Conservation (phyloP, 2,113 vertebrate genomes). For the Rhineura floridana region DNA sequence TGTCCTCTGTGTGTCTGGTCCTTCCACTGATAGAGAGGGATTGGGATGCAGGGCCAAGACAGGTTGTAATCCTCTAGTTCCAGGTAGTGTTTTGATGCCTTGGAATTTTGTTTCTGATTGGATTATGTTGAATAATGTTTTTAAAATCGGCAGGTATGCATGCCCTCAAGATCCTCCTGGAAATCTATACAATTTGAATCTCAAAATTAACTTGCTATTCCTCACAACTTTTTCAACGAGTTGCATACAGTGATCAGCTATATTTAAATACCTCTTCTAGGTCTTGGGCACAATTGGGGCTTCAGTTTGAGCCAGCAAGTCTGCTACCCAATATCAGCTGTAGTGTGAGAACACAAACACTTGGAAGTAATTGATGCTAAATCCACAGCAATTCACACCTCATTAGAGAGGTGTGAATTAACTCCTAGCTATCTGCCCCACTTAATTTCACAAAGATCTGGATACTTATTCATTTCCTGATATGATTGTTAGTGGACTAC, state of each 20-base stretch:
- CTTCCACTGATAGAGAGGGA: not conserved
- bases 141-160: not conserved
- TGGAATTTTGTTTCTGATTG: not conserved
- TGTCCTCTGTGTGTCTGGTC: not conserved
- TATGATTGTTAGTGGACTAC: not conserved
- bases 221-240: not conserved
- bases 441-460: not conserved
- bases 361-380: not conserved
- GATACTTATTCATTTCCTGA: not conserved
- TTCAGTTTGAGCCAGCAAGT: not conserved
- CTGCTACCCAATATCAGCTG: not conserved
- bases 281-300: not conserved
- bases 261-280: not conserved
- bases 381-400: conserved; percentile 6
- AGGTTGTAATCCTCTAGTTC: not conserved
- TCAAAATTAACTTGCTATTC: not conserved
- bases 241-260: not conserved
- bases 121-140: not conserved
- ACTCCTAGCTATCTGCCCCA: not conserved
- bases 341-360: conserved; percentile 2
- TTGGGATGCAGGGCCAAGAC: not conserved
- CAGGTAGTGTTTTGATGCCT: not conserved
- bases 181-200: not conserved
- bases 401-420: conserved; percentile 1
- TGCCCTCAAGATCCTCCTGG: not conserved